phyloP scores from a whole-genome alignment of 1,140 invertebrate genomes.

The Ceratitis capitata region DNA sequence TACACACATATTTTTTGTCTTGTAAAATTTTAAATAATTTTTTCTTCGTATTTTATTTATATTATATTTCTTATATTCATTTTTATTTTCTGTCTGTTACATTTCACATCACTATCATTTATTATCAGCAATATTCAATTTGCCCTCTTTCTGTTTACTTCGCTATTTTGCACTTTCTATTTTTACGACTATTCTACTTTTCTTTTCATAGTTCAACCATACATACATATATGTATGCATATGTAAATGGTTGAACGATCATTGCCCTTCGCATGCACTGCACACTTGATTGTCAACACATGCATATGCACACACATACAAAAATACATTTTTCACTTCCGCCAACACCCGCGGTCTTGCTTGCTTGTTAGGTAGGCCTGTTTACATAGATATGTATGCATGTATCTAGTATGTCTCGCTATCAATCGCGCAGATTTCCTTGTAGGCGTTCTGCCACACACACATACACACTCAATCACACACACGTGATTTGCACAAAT shows the following conservation, averaged over 20 bases:
- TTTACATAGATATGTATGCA: no score
- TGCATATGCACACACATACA: not conserved
- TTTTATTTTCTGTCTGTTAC: not conserved
- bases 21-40: no score
- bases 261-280: not conserved
- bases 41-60: no score
- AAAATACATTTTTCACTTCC: not conserved
- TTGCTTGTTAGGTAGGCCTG: not conserved
- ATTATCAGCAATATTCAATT: not conserved
- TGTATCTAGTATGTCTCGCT: no score
- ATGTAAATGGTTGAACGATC: constrained; percentile 17
- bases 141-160: not conserved
- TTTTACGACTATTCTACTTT: constrained; percentile 18
- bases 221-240: no score
- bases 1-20: no score
- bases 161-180: constrained; percentile 21
- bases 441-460: not conserved
- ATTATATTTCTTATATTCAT: no score
- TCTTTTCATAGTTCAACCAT: constrained; percentile 22
- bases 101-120: not conserved
- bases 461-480: no score
- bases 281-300: constrained; percentile 11
- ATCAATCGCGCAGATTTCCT: not conserved
- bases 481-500: not conserved
- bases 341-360: not conserved